These are phyloP conservation scores for Chesias legatella DNA, from an alignment of 2,888 invertebrate species.

Conservation along the genomic window DNA sequence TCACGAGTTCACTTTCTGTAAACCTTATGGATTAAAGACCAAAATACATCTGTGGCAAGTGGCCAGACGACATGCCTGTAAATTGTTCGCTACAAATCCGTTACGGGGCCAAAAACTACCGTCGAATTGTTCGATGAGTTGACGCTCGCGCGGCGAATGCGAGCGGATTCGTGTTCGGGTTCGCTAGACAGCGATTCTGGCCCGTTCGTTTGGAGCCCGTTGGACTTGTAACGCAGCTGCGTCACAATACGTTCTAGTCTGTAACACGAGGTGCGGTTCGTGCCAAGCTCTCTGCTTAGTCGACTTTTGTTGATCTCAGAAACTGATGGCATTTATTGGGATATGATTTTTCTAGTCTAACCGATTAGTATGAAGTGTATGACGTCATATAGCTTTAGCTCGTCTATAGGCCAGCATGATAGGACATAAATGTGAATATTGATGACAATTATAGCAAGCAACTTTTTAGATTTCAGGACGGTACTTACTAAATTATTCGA, in stretches of 20 bases:
- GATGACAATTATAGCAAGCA: conserved; percentile 4
- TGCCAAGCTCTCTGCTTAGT: conserved; percentile 17
- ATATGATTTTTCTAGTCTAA: too few species aligned
- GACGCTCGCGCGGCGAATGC: conserved; percentile 56
- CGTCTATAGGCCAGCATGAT: conserved; percentile 1
- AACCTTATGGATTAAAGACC: conserved; percentile 49
- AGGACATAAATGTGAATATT: background rate
- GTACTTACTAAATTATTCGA: conserved; percentile 28
- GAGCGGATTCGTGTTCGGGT: conserved; percentile 58
- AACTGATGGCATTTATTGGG: background rate
- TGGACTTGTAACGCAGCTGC: conserved; percentile 75
- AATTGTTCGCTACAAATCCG: conserved; percentile 78
- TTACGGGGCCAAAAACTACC: conserved; percentile 82
- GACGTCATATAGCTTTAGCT: conserved; percentile 1
- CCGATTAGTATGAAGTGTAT: too few species aligned
- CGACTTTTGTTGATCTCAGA: conserved; percentile 28
- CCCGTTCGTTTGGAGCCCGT: conserved; percentile 60
- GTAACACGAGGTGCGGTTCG: conserved; percentile 53
- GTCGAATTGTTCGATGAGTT: conserved; percentile 63
- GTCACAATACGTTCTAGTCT: conserved; percentile 82
- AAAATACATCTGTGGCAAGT: conserved; percentile 53
- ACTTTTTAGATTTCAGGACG: background rate
- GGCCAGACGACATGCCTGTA: conserved; percentile 41
- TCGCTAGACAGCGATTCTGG: conserved; percentile 70
- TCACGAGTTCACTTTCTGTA: conserved; percentile 28